These are phyloP conservation scores for Scatophagus argus DNA, from an alignment of 2,113 vertebrate genomes.

Conservation along the genomic window DNA sequence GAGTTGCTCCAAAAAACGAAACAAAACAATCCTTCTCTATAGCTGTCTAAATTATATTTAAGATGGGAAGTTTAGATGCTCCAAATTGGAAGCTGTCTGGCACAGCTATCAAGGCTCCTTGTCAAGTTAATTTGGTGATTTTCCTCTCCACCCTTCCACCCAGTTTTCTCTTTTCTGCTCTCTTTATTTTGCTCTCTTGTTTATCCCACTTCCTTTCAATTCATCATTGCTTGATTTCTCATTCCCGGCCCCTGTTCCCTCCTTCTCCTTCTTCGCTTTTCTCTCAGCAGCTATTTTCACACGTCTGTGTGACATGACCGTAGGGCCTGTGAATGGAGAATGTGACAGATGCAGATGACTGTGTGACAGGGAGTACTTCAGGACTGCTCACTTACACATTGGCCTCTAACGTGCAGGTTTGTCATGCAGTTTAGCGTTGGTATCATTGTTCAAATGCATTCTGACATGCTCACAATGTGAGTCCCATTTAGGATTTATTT, in stretches of 20 bases:
- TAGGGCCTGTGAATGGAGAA: constrained; percentile 60
- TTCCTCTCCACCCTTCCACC: constrained; percentile 30
- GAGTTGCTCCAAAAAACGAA: background rate
- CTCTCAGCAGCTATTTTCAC: constrained; percentile 64
- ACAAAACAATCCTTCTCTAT: background rate
- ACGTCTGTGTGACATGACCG: constrained; percentile 68
- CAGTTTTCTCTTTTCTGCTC: constrained; percentile 42
- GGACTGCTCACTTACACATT: constrained; percentile 38
- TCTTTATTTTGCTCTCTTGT: constrained; percentile 58
- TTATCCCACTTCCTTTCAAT: constrained; percentile 66
- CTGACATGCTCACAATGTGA: constrained; percentile 42
- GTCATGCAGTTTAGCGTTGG: constrained; percentile 51
- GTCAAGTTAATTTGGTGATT: constrained; percentile 52
- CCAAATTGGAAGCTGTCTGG: constrained; percentile 44
- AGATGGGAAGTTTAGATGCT: constrained; percentile 33
- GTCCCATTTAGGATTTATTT: constrained; percentile 30
- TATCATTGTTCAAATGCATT: constrained; percentile 47
- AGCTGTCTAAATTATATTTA: constrained; percentile 21
- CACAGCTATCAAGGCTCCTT: constrained; percentile 35
- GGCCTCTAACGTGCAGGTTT: constrained; percentile 41
- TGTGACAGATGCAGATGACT: constrained; percentile 73
- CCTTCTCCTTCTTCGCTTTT: constrained; percentile 40
- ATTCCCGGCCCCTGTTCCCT: constrained; percentile 43
- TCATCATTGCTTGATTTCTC: constrained; percentile 59
- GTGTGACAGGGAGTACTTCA: constrained; percentile 57